Evolutionary conservation across 2,888 invertebrate genomes (phyloP), one percentile per base, ranked within the genome.

Genomic region (Podabrus alpinus): DNA sequence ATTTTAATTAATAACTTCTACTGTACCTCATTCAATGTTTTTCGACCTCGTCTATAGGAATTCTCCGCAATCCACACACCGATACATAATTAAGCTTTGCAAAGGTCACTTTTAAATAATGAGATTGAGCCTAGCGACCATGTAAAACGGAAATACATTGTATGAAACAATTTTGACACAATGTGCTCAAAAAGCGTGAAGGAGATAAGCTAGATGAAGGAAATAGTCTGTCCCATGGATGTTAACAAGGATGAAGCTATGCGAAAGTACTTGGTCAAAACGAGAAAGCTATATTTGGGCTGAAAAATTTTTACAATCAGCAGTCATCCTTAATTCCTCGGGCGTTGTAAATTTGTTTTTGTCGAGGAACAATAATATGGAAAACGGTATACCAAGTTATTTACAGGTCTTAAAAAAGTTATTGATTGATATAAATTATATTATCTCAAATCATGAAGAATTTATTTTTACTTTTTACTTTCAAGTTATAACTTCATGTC

Each of bases 121-220:
- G 29, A 60, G 15, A 25, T 25, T 66, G 64, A 64, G 69, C 17
- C 29, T 66, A 69, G 69, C 69, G 62, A 59, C 75, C 61, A 72
- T 69, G 69, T 62, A 72, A 72, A 75, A 75, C 75, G 75, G 75
- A 75, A 69, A 72, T 66, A 61, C 73, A 69, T 69, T 73, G 69
- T 69, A 17, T 59, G 15, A 19, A 68, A 45, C 29, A 67, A 68
- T 72, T 73, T 73, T 69, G 72, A 72, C 72, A 72, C 68, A 73
- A 73, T 73, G 73, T 70, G 70, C 69, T 68, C 73, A 70, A 69
- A 73, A 66, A 60, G 70, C 70, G 70, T 74, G 59, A 74, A 69
- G 70, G 16, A 69, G 29, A 66, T 66, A 66, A 19, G 21, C 66
- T 24, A 60, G 71, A 71, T 45, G 64, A 62, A 66, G 64, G 70